phyloP scores from a whole-genome alignment of 2,113 vertebrate genomes.

The Platanista minor region DNA sequence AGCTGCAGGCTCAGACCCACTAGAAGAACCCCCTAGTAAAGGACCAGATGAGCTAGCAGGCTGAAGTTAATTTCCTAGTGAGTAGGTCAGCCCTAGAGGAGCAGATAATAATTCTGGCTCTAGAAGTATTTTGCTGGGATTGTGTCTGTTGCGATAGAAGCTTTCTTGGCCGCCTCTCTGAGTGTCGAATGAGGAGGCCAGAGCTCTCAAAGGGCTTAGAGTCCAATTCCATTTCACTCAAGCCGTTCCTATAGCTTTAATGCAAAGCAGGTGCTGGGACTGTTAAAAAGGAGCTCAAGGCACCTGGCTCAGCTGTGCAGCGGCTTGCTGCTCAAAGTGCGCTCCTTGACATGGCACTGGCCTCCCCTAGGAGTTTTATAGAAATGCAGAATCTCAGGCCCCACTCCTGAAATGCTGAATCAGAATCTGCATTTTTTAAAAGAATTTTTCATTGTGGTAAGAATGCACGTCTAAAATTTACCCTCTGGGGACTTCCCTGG shows the following conservation, averaged over 20 bases:
- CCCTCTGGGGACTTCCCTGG: neutral
- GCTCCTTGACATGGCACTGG: fast-evolving
- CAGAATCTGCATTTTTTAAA: neutral
- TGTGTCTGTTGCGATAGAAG: neutral
- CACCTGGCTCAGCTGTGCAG: neutral
- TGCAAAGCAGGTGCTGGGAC: neutral
- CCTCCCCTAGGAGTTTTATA: neutral
- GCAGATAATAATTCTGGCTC: neutral
- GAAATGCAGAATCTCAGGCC: neutral
- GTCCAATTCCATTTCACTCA: conserved; percentile 12
- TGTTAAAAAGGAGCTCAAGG: neutral
- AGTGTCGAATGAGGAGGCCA: neutral
- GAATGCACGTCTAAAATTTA: neutral
- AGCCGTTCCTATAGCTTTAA: conserved; percentile 13
- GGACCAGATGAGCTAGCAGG: neutral
- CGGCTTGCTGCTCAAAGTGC: neutral
- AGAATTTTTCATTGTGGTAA: neutral
- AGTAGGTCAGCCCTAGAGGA: neutral
- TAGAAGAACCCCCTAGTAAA: neutral
- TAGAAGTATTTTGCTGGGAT: neutral
- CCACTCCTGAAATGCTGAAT: neutral
- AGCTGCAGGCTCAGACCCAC: neutral
- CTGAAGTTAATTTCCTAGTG: neutral
- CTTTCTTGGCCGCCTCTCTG: neutral
- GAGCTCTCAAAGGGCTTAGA: neutral